Base-by-base conservation (phyloP, 2,888 invertebrate species). In the Eulithis prunata region DNA sequence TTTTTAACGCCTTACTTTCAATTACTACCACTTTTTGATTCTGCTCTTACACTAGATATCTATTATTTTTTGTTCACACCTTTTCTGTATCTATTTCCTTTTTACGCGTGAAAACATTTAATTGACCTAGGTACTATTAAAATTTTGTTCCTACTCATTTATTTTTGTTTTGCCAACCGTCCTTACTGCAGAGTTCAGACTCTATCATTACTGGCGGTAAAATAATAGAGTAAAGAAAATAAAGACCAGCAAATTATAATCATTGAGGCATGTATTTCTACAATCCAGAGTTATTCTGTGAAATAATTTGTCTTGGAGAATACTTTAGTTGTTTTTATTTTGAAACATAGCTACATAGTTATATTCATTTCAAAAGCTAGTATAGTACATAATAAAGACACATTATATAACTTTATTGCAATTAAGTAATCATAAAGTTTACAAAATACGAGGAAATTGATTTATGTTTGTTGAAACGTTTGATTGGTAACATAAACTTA, bases 161-260 rank as follows among this genome's bases (percentile, higher is more conserved):
- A 32, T 32, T 32, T 32, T 32, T 1, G 32, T 32, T 1, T 32
- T 32, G 32, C 32, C 6, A 32, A 32, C 32, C 32, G 4, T 32
- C 4, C 6, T 32, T 32, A 32, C 32, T 32, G 32, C 32, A 32
- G 5, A 32, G 32, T 32, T 4, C 32, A 32, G 32, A 32, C 32
- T 32, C 32, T 32, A 32, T 32, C 1, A 32, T 32, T 32, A 32
- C 32, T 32, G 4, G 32, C 32, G 32, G 32, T 6, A 32, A 32
- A 32, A 32, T 32, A 32, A 32, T 32, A 32, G 4, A 41, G 10
- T 59, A n/a, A 61, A 64, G 55, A 61, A 58, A 73, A 73, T 68
- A 68, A 73, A 68, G 64, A 62, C 59, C 58, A 52, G 32, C 54
- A 58, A 54, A 55, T 68, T 45, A 79, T 79, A 77, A 75, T 41